Evolutionary conservation across 2,888 invertebrate genomes (phyloP), one percentile per base, ranked within the genome.

Genomic region (Chesias legatella): DNA sequence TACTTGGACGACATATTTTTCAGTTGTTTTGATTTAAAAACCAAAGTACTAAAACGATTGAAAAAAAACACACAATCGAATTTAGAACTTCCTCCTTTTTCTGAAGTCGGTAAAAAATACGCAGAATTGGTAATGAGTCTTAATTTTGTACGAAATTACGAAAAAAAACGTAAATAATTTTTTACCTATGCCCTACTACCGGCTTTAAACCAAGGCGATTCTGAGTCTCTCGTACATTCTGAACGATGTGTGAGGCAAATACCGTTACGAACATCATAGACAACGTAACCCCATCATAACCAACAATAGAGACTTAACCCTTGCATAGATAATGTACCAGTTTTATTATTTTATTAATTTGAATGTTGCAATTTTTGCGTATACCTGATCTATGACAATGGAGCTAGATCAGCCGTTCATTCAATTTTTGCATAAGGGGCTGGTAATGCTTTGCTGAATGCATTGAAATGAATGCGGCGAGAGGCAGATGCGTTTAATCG

Each of bases 301-400:
- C 33, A 67, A 65, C 71, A 74, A 64, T 51, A 46, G 43, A 33
- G 56, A 59, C 56, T 66, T 74, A 83, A 85, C 83, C 85, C 86
- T 82, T 79, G 49, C 71, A 60, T 67, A 60, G 67, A 67, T 61
- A 64, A 65, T 65, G 69, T 43, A 73, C 77, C 67, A 77, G 70
- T 79, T 80, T 79, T 78, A 80, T 79, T 81, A 78, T 82, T 79
- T 79, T 76, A 82, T 79, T 79, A 84, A 88, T 88, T 84, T 84
- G 81, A 86, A 85, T 84, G 88, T 88, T 79, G 82, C 88, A 62
- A 79, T 79, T 85, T n/a, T 82, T 74, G 72, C 74, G 73, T 79
- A 68, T 84, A 86, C 86, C 86, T 88, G 88, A 75, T 71, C 65
- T 71, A 68, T 71, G 60, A 84, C 80, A 84, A 83, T 77, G 49